phyloP scores from a whole-genome alignment of 2,113 vertebrate genomes.

The Delphinus delphis region DNA sequence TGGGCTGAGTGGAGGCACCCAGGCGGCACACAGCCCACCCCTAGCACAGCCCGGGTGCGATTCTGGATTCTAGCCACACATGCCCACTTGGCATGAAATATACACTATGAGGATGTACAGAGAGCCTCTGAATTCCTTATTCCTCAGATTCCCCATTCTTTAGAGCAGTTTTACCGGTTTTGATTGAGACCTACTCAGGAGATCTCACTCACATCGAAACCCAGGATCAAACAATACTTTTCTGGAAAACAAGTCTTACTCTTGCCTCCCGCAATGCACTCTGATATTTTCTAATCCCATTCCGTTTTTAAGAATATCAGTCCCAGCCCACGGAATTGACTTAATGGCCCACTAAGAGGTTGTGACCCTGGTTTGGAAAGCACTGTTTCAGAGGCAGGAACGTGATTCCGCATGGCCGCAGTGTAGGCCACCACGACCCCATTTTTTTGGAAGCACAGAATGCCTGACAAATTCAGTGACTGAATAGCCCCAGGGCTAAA shows the following conservation, averaged over 20 bases:
- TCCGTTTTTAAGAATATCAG: background rate
- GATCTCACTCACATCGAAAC: background rate
- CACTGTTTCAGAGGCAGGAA: background rate
- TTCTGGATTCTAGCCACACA: background rate
- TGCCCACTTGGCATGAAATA: rapidly evolving
- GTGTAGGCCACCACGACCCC: background rate
- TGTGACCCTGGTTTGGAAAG: background rate
- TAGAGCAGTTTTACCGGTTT: background rate
- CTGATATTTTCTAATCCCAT: background rate
- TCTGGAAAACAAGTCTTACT: background rate
- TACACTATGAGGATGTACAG: rapidly evolving
- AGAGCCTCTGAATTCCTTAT: background rate
- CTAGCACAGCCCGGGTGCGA: background rate
- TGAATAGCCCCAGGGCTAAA: background rate
- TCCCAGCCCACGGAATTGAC: background rate
- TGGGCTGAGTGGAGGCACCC: rapidly evolving
- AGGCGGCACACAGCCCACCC: rapidly evolving
- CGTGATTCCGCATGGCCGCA: background rate
- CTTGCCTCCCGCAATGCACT: background rate
- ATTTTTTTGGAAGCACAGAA: background rate
- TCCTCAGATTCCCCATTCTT: background rate
- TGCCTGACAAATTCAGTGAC: background rate
- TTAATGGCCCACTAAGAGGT: background rate
- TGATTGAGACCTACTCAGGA: background rate
- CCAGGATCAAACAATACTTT: background rate